These are phyloP conservation scores for Neogale vison DNA, from an alignment of 2,113 vertebrate genomes.

Conservation along the genomic window DNA sequence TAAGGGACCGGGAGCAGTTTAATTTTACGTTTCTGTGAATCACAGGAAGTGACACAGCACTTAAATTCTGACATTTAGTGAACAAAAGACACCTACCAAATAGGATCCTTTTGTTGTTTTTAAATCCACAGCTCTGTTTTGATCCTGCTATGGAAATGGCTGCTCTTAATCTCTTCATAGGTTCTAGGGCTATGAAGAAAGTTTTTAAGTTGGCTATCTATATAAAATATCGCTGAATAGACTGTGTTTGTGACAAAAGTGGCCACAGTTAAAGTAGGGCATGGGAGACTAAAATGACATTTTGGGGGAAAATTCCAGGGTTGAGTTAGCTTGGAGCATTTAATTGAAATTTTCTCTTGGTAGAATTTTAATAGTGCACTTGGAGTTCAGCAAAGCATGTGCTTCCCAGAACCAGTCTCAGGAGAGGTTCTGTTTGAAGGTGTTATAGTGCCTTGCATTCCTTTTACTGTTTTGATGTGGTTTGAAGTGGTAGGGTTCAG, in stretches of 20 bases:
- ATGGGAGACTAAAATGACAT: background rate
- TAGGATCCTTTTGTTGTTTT: slow-evolving; percentile 51
- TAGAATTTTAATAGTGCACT: slow-evolving; percentile 24
- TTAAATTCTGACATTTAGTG: slow-evolving; percentile 63
- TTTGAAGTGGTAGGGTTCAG: background rate
- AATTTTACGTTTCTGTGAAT: slow-evolving; percentile 61
- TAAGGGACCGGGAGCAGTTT: slow-evolving; percentile 9
- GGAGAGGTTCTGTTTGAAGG: background rate
- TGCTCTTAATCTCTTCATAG: background rate
- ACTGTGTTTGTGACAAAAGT: background rate
- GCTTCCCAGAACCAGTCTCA: background rate
- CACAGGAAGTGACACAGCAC: slow-evolving; percentile 42
- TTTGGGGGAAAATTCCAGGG: slow-evolving; percentile 21
- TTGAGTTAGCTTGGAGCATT: slow-evolving; percentile 21
- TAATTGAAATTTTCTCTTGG: slow-evolving; percentile 32
- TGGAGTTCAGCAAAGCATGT: background rate
- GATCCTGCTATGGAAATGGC: slow-evolving; percentile 41
- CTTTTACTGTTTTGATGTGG: background rate
- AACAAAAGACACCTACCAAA: slow-evolving; percentile 51
- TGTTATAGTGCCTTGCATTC: background rate
- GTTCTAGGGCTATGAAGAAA: slow-evolving; percentile 25
- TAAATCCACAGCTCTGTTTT: slow-evolving; percentile 50
- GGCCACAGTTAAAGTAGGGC: background rate
- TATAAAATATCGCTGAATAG: background rate
- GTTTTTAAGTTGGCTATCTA: slow-evolving; percentile 26